Evolutionary conservation across 2,888 invertebrate genomes (phyloP), one percentile per base, ranked within the genome.

Genomic region (Drosophila yooni): DNA sequence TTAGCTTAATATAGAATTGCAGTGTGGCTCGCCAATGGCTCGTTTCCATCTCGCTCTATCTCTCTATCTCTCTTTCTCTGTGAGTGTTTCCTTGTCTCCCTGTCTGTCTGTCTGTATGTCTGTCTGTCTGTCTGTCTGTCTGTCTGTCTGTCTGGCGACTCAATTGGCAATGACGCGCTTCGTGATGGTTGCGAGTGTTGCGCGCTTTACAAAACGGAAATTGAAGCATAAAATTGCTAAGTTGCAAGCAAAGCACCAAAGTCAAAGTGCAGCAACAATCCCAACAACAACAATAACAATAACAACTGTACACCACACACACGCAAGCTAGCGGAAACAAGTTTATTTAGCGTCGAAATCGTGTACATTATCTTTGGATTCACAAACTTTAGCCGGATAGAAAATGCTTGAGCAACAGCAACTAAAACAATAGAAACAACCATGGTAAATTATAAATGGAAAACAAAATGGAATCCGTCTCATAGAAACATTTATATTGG

Each of bases 221-320:
- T 87, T 87, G 88, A 87, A 87, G 87, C 88, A 89, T 87, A 83
- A 87, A 89, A 87, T 83, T 89, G 83, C 85, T 81, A 88, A 88
- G 79, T 75, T 89, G 81, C 79, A 81, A 65, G 70, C 56, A 70
- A 51, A 72, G 38, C 69, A 57, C 62, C 67, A 60, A 63, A 63
- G 43, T 50, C 62, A 25, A 63, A 62, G 40, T 59, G 63, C 59
- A 51, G 34, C 46, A 33, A 11, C 29, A 48, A 27, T 56, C 46
- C 34, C 66, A 63, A 15, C 57, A 50, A 38, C 40, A 54, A 15
- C 51, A 53, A 40, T 34, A 27, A 38, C 31, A 66, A 27, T 52
- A 61, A 31, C 54, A 61, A 34, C 15, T 15, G 15, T 15, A 46
- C 54, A 50, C 21, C 15, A n/a, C 40, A 36, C 59, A 71, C 63